Evolutionary conservation across 2,888 invertebrate species (phyloP), one percentile per base, ranked within the genome.

Genomic region (Nephrotoma flavescens): DNA sequence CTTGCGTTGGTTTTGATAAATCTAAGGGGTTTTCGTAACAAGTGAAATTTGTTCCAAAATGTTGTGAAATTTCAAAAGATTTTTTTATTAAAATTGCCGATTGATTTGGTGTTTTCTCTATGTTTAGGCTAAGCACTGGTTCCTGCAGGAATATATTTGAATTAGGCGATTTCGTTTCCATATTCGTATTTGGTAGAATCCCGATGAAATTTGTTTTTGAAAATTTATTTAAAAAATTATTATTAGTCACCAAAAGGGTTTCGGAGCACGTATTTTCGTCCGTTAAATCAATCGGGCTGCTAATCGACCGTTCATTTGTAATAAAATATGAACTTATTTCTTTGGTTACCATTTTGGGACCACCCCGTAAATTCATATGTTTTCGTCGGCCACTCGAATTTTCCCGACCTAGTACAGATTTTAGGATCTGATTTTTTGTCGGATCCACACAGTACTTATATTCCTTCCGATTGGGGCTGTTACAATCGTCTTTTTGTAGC

Each of bases 91-190:
- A 91, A 44, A 92, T 91, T 41, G 90, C 91, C 57, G 91, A 91
- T 88, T 91, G 92, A 88, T 91, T 92, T 57, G 89, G 90, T 12
- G 91, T 90, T 87, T 91, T 92, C 88, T 92, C 92, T 9, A 92
- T 90, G 87, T 92, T 90, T 31, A 92, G 89, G 41, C 90, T 91
- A 19, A 92, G 89, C 86, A 92, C 91, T 12, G 92, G 92, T 87
- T 91, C 91, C 88, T 92, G 91, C 57, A 92, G 88, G 88, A 92
- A 92, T 87, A 92, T 90, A 88, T 92, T 92, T 44, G 90, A 45
- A 45, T 86, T 84, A 42, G 42, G 6, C n/a, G 84, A 6, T 2
- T 42, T 42, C 6, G 42, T 41, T 84, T 42, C 84, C 42, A 42
- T n/a, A 57, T 15, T 15, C 6, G n/a, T 84, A 7, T 42, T 84